Percentiles rank a stretch among this genome's conserved stretches.
Evolutionary conservation across 2,113 vertebrate genomes (phyloP).

Genomic region (Ceyx melanurus): DNA sequence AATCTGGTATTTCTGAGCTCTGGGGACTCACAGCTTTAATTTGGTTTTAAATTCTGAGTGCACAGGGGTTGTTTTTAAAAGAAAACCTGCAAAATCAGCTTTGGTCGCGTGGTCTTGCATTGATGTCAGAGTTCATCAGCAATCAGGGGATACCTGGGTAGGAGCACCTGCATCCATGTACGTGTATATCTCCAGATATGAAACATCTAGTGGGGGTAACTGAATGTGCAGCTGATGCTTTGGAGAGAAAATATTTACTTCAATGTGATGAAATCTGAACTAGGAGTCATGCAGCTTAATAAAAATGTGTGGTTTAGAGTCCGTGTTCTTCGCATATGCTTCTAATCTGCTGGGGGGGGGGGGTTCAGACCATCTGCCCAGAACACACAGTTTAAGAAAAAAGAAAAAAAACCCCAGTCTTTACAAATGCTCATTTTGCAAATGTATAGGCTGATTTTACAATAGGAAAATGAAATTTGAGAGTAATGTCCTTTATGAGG

Average conservation of each 20-base stretch:
- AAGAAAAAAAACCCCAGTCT: too few species aligned
- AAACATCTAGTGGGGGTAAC: not conserved
- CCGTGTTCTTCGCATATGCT: not conserved
- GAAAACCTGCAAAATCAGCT: not conserved
- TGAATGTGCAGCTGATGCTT: not conserved
- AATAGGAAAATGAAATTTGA: not conserved
- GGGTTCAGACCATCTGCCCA: not conserved
- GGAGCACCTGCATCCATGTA: accelerated
- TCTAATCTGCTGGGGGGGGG: not conserved
- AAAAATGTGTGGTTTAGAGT: not conserved
- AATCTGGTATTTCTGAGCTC: not conserved
- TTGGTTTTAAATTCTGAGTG: not conserved
- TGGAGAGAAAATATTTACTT: not conserved
- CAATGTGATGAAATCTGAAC: not conserved
- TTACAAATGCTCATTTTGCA: not conserved
- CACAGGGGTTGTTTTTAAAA: not conserved
- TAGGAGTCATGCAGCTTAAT: not conserved
- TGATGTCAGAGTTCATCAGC: not conserved
- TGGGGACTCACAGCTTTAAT: not conserved
- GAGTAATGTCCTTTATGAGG: not conserved
- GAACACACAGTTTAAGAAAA: not conserved
- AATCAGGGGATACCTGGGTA: accelerated
- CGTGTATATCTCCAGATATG: accelerated
- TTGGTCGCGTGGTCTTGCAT: accelerated
- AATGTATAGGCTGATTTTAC: not conserved